These are phyloP conservation scores for Macrobrachium nipponense DNA, from an alignment of 1,140 invertebrate genomes.

Conservation along the genomic window DNA sequence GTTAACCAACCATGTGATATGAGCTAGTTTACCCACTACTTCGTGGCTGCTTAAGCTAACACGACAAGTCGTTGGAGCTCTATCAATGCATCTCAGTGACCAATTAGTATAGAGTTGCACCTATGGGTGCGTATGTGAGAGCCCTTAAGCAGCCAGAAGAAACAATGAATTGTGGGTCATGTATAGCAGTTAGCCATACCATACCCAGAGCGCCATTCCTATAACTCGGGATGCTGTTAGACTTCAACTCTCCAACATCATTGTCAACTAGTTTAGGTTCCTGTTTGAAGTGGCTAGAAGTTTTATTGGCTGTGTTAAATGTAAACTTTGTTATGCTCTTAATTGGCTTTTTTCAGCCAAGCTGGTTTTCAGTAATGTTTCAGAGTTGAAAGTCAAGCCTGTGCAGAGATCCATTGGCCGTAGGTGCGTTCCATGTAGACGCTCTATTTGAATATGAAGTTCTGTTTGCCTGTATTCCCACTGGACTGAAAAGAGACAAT, in stretches of 20 bases:
- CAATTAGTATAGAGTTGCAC: slow-evolving; percentile 22
- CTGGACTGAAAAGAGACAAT: slow-evolving; percentile 48
- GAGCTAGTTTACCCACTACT: background rate
- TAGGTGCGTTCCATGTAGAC: slow-evolving; percentile 59
- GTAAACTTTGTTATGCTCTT: slow-evolving; percentile 49
- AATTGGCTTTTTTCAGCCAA: slow-evolving; percentile 34
- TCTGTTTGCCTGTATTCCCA: slow-evolving; percentile 53
- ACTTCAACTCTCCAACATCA: slow-evolving; percentile 27
- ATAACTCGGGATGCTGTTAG: background rate
- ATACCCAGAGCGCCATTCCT: slow-evolving; percentile 4
- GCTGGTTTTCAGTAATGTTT: slow-evolving; percentile 40
- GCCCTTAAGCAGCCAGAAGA: slow-evolving; percentile 17
- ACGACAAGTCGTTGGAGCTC: background rate
- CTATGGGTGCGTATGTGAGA: slow-evolving; percentile 5
- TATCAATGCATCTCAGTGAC: slow-evolving; percentile 3
- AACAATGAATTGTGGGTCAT: background rate
- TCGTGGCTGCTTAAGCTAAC: slow-evolving; percentile 1
- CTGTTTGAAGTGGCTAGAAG: slow-evolving; percentile 35
- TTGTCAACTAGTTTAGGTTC: slow-evolving; percentile 12
- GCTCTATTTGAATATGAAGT: slow-evolving; percentile 41
- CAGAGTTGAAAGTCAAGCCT: background rate
- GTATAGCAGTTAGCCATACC: background rate
- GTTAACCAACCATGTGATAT: slow-evolving; percentile 12
- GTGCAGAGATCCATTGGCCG: slow-evolving; percentile 40
- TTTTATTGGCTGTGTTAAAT: slow-evolving; percentile 53